These are phyloP conservation scores for Champsocephalus gunnari DNA, from an alignment of 2,797 vertebrate genomes.

Conservation along the genomic window DNA sequence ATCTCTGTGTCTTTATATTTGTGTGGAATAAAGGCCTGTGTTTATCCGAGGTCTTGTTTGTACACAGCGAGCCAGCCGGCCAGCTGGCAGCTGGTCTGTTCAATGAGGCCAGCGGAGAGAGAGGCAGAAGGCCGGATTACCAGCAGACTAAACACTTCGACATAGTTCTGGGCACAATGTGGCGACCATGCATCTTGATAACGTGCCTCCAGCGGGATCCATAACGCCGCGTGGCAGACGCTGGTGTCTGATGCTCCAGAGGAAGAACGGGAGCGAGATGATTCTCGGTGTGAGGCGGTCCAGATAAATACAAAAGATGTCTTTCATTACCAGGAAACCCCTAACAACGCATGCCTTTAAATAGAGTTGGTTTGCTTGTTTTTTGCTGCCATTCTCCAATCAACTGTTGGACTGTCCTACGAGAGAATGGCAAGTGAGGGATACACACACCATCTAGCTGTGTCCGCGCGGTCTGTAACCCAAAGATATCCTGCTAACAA, in stretches of 20 bases:
- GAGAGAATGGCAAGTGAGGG: no score
- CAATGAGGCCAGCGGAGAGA: constrained; percentile 60
- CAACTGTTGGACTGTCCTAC: no score
- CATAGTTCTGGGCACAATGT: constrained; percentile 52
- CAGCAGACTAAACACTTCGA: constrained; percentile 65
- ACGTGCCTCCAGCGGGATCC: constrained; percentile 23
- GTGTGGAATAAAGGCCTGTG: constrained; percentile 46
- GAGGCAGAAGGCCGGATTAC: constrained; percentile 61
- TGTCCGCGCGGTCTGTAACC: not conserved
- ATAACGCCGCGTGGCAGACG: not conserved
- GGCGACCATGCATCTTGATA: constrained; percentile 42
- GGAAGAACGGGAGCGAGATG: not conserved
- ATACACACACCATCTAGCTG: no score
- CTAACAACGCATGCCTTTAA: no score
- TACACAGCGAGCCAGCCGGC: constrained; percentile 63
- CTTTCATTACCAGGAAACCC: not conserved
- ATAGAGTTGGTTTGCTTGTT: no score
- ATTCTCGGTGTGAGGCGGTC: not conserved
- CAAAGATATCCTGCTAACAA: not conserved
- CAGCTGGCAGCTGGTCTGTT: constrained; percentile 67
- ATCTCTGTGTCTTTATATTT: constrained; percentile 4
- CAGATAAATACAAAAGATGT: not conserved
- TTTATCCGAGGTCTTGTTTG: constrained; percentile 69
- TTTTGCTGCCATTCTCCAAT: no score
- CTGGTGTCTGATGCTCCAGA: constrained; percentile 12